Conservation (phyloP, 1,140 invertebrate species). For the Steinernema khuongi region DNA sequence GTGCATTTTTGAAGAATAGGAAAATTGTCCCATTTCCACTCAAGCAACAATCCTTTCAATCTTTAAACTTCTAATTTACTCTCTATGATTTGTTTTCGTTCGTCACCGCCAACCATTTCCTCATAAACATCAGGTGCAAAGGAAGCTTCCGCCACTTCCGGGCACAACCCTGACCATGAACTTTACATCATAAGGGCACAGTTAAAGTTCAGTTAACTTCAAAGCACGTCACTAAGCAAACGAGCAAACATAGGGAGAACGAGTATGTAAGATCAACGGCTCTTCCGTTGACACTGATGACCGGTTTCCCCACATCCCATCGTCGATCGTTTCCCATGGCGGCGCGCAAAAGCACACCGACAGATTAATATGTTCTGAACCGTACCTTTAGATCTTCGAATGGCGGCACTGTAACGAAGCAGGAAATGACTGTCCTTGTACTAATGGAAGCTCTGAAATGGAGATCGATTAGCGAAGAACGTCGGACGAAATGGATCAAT, state of each 20-base stretch:
- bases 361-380: not conserved
- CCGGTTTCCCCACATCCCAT: not conserved
- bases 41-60: too few species aligned
- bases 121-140: too few species aligned
- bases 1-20: too few species aligned
- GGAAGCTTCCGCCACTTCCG: too few species aligned
- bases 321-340: not conserved
- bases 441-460: not conserved
- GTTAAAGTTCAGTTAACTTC: not conserved
- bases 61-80: too few species aligned
- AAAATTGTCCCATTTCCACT: too few species aligned
- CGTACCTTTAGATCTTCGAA: not conserved
- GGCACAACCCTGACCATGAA: not conserved
- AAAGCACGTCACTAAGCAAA: conserved; percentile 14
- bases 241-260: not conserved
- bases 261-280: conserved; percentile 13
- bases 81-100: too few species aligned
- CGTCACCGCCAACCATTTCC: too few species aligned
- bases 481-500: too few species aligned
- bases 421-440: not conserved
- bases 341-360: too few species aligned
- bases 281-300: conserved; percentile 1
- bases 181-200: not conserved
- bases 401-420: not conserved
- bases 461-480: too few species aligned